These are phyloP conservation scores for Uria lomvia DNA, from an alignment of 2,113 vertebrate genomes.

Conservation along the genomic window DNA sequence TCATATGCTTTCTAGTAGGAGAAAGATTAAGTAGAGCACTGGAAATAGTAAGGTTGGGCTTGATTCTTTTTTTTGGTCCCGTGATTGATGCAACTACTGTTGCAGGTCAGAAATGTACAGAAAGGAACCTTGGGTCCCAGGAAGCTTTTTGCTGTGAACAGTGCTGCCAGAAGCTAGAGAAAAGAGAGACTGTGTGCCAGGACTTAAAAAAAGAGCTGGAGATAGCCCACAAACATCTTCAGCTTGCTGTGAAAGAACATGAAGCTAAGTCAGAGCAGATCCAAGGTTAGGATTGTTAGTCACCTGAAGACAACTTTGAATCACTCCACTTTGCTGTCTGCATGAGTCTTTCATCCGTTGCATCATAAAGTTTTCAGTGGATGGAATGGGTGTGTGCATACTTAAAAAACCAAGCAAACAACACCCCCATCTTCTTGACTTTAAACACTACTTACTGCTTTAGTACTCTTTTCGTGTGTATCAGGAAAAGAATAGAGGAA, in stretches of 20 bases:
- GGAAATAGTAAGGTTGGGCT: neutral
- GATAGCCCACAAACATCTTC: constrained; percentile 79
- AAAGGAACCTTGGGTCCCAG: constrained; percentile 39
- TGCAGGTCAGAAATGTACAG: constrained; percentile 43
- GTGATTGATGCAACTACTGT: neutral
- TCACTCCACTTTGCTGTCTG: neutral
- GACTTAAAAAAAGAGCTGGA: constrained; percentile 83
- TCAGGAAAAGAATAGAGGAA: neutral
- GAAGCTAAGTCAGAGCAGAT: constrained; percentile 73
- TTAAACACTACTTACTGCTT: neutral
- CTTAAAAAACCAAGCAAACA: neutral
- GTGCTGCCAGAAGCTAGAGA: constrained; percentile 72
- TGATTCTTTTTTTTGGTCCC: neutral
- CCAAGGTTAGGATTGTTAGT: constrained; percentile 68
- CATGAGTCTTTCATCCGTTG: neutral
- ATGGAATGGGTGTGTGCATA: neutral
- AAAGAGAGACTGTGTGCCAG: constrained; percentile 80
- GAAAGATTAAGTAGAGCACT: neutral
- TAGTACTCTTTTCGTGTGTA: neutral
- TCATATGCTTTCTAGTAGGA: neutral
- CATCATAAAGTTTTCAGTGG: neutral
- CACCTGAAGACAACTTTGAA: neutral
- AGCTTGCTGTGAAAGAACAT: constrained; percentile 79
- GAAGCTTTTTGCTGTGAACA: constrained; percentile 61
- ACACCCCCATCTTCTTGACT: neutral